phyloP scores from a whole-genome alignment of 2,113 vertebrate genomes.

The Syngnathoides biaculeatus region DNA sequence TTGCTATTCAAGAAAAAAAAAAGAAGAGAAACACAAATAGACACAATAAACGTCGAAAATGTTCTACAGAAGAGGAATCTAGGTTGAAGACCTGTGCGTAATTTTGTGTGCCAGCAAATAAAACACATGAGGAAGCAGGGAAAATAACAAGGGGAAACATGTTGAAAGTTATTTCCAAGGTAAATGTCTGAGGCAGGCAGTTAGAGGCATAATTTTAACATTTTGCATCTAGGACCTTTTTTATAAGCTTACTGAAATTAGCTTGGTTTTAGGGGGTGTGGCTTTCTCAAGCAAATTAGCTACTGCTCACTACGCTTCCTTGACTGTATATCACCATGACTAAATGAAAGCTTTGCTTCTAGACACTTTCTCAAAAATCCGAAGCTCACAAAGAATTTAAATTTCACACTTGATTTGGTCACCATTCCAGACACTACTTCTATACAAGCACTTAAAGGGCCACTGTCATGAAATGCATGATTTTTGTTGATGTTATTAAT shows the following conservation, averaged over 20 bases:
- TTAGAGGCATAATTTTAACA: not conserved
- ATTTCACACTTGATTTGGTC: no score
- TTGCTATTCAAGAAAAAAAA: conserved; percentile 54
- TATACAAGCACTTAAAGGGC: no score
- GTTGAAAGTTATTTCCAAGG: not conserved
- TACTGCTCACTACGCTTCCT: not conserved
- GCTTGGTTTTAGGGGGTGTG: not conserved
- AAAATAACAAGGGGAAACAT: not conserved
- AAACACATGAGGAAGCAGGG: not conserved
- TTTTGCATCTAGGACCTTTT: not conserved
- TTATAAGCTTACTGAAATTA: not conserved
- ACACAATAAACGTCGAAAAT: conserved; percentile 44
- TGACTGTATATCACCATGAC: not conserved
- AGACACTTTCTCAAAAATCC: no score
- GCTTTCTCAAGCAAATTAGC: not conserved
- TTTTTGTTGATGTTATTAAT: no score
- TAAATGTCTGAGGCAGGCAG: not conserved
- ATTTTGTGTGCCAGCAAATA: not conserved
- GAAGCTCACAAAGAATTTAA: no score
- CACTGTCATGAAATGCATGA: no score
- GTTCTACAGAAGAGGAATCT: conserved; percentile 38
- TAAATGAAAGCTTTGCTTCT: no score
- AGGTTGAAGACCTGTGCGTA: conserved; percentile 3
- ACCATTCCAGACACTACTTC: no score
- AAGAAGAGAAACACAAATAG: conserved; percentile 60